Evolutionary conservation across 2,113 vertebrate genomes (phyloP).

Genomic region (Nansenia antarctica): DNA sequence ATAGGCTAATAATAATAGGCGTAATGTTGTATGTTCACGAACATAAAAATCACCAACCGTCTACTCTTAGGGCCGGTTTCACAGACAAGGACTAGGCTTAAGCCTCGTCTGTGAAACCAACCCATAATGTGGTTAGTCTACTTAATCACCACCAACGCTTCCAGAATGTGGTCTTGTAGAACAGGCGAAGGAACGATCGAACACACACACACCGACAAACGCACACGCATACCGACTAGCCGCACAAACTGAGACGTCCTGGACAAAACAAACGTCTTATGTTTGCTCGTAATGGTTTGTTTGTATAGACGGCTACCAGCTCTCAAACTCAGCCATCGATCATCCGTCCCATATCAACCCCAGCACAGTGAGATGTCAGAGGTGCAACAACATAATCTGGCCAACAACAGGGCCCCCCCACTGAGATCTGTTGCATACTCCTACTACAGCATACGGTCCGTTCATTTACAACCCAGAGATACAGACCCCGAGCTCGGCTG

Average conservation of each 20-base stretch:
- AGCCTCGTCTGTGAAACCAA: too few species aligned
- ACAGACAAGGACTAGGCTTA: too few species aligned
- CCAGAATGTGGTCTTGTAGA: constrained; percentile 3
- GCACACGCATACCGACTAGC: constrained; percentile 4
- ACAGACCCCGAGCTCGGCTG: not conserved
- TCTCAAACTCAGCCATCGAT: not conserved
- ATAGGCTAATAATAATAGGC: too few species aligned
- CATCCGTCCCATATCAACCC: not conserved
- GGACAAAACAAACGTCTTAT: not conserved
- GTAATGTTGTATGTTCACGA: not conserved
- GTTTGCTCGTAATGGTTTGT: not conserved
- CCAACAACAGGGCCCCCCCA: not conserved
- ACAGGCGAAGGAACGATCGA: not conserved
- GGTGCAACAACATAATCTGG: not conserved
- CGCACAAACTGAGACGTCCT: constrained; percentile 4
- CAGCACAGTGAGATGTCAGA: not conserved
- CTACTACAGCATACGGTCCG: not conserved
- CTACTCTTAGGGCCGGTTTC: too few species aligned
- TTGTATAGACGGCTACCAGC: not conserved
- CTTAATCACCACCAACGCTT: too few species aligned
- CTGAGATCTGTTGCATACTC: not conserved
- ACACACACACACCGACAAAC: constrained; percentile 7
- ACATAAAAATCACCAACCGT: not conserved
- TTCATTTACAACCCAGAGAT: not conserved
- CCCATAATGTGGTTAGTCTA: not conserved